phyloP scores from a whole-genome alignment of 2,113 vertebrate genomes.

The Tapirus terrestris region DNA sequence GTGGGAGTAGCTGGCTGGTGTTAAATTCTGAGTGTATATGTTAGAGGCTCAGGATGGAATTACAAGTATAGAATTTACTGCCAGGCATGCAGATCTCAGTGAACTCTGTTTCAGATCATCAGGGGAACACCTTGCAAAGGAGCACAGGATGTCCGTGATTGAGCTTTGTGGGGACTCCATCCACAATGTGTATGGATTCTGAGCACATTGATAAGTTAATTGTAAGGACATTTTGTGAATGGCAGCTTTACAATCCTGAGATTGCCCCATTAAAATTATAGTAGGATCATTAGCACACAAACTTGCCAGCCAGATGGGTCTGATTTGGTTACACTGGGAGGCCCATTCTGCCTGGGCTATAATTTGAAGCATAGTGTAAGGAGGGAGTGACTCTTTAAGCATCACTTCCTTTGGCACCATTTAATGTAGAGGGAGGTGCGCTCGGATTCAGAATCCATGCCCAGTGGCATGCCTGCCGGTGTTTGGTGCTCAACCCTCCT shows the following conservation, averaged over 20 bases:
- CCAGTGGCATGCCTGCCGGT: background rate
- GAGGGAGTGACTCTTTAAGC: background rate
- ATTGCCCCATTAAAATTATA: background rate
- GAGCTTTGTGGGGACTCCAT: background rate
- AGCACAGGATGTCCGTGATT: no score
- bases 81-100: background rate
- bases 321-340: background rate
- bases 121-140: background rate
- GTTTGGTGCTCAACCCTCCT: background rate
- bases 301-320: background rate
- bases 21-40: background rate
- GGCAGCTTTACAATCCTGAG: background rate
- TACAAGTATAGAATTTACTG: accelerated
- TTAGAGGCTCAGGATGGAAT: background rate
- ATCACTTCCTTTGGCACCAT: background rate
- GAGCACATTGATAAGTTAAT: background rate
- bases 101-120: background rate
- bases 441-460: background rate
- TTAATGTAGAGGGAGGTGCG: background rate
- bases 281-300: background rate
- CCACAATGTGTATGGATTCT: background rate
- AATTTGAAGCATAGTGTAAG: background rate
- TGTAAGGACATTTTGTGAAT: background rate
- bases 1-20: background rate
- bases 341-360: background rate